Evolutionary conservation across 1,140 invertebrate species (phyloP).

Genomic region (Mesaphorura yosii): DNA sequence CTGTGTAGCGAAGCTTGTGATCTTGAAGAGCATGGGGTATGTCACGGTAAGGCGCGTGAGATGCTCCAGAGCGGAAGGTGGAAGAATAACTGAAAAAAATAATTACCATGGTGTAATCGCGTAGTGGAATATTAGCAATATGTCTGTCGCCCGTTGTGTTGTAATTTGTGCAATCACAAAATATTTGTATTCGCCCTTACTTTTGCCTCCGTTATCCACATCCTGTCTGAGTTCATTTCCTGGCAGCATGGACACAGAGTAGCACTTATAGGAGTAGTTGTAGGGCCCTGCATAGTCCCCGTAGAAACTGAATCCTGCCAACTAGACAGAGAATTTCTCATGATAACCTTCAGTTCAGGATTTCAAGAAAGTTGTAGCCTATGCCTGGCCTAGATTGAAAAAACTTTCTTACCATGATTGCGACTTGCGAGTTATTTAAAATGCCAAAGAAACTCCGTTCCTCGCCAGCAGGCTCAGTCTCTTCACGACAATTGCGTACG

Average conservation of each 20-base stretch:
- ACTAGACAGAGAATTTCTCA: too few relatives aligned
- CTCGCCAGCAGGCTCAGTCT: too few relatives aligned
- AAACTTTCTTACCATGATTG: too few relatives aligned
- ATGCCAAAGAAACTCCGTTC: too few relatives aligned
- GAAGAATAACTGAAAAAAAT: conserved; percentile 80
- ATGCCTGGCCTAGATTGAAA: too few relatives aligned
- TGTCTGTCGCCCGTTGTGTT: not conserved
- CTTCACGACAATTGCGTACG: too few relatives aligned
- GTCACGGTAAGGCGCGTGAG: conserved; percentile 89
- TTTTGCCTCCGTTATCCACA: conserved; percentile 96
- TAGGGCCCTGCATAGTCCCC: too few relatives aligned
- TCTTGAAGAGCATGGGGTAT: conserved; percentile 97
- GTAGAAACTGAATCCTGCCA: too few relatives aligned
- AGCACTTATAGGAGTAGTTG: conserved; percentile 74
- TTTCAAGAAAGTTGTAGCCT: too few relatives aligned
- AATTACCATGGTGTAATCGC: conserved; percentile 14
- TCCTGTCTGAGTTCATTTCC: conserved; percentile 77
- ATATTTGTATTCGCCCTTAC: conserved; percentile 44
- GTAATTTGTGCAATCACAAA: not conserved
- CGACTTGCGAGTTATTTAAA: too few relatives aligned
- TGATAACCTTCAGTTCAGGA: too few relatives aligned
- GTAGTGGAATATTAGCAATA: not conserved
- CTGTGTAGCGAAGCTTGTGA: conserved; percentile 76
- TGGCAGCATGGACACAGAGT: conserved; percentile 89
- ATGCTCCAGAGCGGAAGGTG: conserved; percentile 84